Base-by-base conservation (phyloP, 1,140 invertebrate species). In the Drosophila ficusphila region DNA sequence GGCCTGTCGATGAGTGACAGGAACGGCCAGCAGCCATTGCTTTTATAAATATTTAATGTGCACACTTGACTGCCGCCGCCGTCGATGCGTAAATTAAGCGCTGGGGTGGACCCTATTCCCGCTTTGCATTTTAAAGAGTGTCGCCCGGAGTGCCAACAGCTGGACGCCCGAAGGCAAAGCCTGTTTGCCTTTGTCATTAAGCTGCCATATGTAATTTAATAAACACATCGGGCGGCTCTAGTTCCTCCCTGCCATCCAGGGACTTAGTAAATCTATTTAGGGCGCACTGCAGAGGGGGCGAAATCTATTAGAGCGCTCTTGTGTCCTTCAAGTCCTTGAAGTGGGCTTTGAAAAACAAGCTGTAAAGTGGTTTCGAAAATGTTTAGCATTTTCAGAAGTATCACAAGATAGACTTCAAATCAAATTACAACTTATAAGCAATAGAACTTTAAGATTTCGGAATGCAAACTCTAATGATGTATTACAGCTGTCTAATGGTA, bases 21-120 rank as follows among this genome's bases (percentile, higher is more conserved):
- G n/a, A 11, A 27, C 9, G 61, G 39, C 31, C 61, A 41, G 58
- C 57, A 79, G 69, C 62, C 52, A 51, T 57, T 49, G 47, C 58
- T 71, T 79, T 53, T 46, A 85, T 79, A 70, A 79, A 79, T 79
- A 79, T 79, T 79, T 79, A 62, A 79, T 74, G 54, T 71, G 46
- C 54, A 34, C 42, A 44, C 68, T 71, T 44, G 64, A 68, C 46
- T 68, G 64, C 61, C 33, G 56, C 31, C 56, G 25, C 61, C 48
- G 61, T 36, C 67, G 64, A 16, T 52, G 64, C 64, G 46, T 67
- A 52, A 67, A 42, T 68, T 67, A 65, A 67, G 11, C 47, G 12
- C 33, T 49, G 14, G 64, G 44, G 64, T 68, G 64, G 64, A 68
- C 64, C 61, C 21, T 67, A 27, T 68, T 52, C 14, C 21, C 23